Conservation (phyloP, 1,140 invertebrate species). For the Reticulitermes speratus region DNA sequence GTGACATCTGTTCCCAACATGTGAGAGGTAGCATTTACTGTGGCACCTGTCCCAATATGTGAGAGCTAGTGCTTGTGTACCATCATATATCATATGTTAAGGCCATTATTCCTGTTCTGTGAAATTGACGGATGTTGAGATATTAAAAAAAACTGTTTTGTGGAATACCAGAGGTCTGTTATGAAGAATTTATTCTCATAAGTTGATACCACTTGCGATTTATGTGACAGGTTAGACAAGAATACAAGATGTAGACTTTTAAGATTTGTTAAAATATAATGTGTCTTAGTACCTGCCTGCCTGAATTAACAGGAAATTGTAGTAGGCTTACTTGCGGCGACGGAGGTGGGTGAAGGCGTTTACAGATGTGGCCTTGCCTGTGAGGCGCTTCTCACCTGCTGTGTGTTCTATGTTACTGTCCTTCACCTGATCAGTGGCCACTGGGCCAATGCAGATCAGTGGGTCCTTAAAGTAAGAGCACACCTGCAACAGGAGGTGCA, state of each 20-base stretch:
- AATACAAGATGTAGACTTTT: constrained; percentile 12
- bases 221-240: neutral
- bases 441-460: constrained; percentile 81
- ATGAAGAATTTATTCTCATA: constrained; percentile 9
- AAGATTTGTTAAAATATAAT: neutral
- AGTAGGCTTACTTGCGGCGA: constrained; percentile 21
- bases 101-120: neutral
- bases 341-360: constrained; percentile 41
- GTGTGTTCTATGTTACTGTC: constrained; percentile 68
- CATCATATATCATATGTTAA: neutral
- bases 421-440: constrained; percentile 74
- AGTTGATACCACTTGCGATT: neutral
- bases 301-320: neutral
- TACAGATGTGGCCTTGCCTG: constrained; percentile 47
- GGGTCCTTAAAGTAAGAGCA: constrained; percentile 90
- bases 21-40: too few relatives aligned
- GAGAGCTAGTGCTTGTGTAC: neutral
- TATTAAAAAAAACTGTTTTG: neutral
- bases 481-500: constrained; percentile 53
- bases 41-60: too few relatives aligned
- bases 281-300: too few relatives aligned
- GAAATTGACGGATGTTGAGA: neutral
- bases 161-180: neutral
- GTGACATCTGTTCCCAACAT: too few relatives aligned
- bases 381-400: constrained; percentile 75